phyloP scores from a whole-genome alignment of 2,888 invertebrate species.

The Brenthis ino region DNA sequence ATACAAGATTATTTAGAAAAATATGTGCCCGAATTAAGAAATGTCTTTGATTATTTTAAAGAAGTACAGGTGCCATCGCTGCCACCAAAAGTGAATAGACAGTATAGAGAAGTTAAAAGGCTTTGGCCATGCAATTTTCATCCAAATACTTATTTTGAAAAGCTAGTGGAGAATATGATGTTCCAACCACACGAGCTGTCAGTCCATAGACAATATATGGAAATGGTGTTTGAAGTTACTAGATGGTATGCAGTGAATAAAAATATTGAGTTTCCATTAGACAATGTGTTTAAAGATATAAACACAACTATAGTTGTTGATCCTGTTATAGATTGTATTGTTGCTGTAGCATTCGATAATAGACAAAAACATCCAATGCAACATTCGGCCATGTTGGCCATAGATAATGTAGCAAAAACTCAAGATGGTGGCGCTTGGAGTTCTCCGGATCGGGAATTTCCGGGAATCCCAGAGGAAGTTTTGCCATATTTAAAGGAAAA shows the following conservation, averaged over 20 bases:
- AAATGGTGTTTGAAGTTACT: constrained; percentile 80
- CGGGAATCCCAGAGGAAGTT: constrained; percentile 70
- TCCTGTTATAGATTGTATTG: constrained; percentile 83
- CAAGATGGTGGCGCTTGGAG: constrained; percentile 91
- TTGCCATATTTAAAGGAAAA: constrained; percentile 58
- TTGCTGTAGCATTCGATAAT: constrained; percentile 85
- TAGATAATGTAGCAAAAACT: constrained; percentile 91
- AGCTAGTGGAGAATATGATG: constrained; percentile 82
- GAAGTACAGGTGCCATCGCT: constrained; percentile 81
- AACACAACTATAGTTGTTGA: constrained; percentile 86
- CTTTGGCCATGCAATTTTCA: constrained; percentile 94
- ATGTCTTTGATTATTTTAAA: constrained; percentile 77
- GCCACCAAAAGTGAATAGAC: constrained; percentile 85
- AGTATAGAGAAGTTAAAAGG: constrained; percentile 83
- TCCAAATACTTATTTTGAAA: constrained; percentile 88
- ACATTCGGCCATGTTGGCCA: constrained; percentile 92
- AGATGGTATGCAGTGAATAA: constrained; percentile 51
- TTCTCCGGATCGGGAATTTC: constrained; percentile 23
- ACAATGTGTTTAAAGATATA: constrained; percentile 44
- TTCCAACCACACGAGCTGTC: constrained; percentile 81
- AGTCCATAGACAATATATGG: constrained; percentile 83
- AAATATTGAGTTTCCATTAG: constrained; percentile 22
- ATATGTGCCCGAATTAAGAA: constrained; percentile 72
- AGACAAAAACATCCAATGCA: constrained; percentile 85
- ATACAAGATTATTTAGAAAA: constrained; percentile 66